Percentiles rank a stretch among this genome's conserved stretches.
phyloP scores from a whole-genome alignment of 2,113 vertebrate species.

The Gnathonemus longibarbis region DNA sequence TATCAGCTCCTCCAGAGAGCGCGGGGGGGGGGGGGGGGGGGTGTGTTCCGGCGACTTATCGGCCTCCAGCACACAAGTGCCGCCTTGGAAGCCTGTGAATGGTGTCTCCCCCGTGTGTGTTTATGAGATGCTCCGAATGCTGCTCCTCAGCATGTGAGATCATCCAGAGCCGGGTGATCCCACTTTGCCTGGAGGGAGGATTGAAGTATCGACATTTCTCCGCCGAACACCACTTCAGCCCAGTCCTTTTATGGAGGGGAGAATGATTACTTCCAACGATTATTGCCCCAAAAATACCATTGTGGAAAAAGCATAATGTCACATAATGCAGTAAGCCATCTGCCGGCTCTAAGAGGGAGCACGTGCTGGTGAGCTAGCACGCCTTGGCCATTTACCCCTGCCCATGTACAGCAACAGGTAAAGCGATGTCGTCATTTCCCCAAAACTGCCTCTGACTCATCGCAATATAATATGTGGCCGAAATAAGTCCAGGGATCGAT shows the following conservation, averaged over 20 bases:
- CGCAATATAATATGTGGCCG: constrained; percentile 30
- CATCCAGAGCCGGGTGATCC: neutral
- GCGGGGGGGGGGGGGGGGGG: constrained; percentile 1
- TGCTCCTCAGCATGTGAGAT: neutral
- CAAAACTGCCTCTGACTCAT: constrained; percentile 37
- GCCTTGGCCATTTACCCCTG: constrained; percentile 29
- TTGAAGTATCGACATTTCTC: neutral
- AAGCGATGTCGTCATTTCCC: constrained; percentile 37
- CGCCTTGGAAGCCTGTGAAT: constrained; percentile 36
- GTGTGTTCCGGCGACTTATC: constrained; percentile 41
- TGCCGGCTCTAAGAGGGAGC: neutral
- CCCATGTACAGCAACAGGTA: constrained; percentile 36
- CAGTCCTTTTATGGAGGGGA: neutral
- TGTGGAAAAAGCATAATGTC: neutral
- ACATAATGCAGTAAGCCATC: neutral
- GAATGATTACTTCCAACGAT: neutral
- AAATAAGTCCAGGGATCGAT: constrained; percentile 34
- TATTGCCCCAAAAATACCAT: neutral
- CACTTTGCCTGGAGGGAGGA: neutral
- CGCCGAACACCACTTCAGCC: neutral
- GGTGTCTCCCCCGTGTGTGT: constrained; percentile 40
- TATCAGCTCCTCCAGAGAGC: constrained; percentile 26
- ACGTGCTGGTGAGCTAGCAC: neutral
- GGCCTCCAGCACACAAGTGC: constrained; percentile 48
- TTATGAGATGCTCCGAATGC: constrained; percentile 18